Conservation (phyloP, 2,888 invertebrate genomes). For the Dasysyrphus albostriatus region DNA sequence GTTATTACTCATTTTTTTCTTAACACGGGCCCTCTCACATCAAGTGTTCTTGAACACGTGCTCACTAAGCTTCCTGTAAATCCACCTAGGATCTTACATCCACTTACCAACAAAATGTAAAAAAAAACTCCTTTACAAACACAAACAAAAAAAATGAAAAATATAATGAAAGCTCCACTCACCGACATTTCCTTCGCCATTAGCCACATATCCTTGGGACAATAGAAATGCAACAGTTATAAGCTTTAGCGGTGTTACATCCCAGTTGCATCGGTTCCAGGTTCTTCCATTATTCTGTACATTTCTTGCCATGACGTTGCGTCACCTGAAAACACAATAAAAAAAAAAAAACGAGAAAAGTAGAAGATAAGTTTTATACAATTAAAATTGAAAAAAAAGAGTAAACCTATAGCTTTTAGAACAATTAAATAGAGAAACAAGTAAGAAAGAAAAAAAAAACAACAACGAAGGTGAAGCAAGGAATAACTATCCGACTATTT, state of each 20-base stretch:
- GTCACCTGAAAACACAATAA: conserved; percentile 65
- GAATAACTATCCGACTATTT: conserved; percentile 20
- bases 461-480: neutral
- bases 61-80: neutral
- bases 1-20: too few species aligned
- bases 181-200: conserved; percentile 83
- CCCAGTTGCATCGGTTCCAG: conserved; percentile 73
- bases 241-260: conserved; percentile 58
- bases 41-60: neutral
- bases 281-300: conserved; percentile 77
- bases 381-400: neutral
- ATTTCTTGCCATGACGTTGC: conserved; percentile 83
- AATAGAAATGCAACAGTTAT: conserved; percentile 77
- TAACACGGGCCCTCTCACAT: neutral
- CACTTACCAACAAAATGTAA: neutral
- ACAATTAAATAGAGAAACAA: conserved; percentile 13
- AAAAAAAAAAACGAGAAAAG: conserved; percentile 25
- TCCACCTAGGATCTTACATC: conserved; percentile 11
- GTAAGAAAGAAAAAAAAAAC: neutral
- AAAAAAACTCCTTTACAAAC: conserved; percentile 4
- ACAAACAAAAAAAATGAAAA: neutral
- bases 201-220: conserved; percentile 78
- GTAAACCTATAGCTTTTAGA: conserved; percentile 19
- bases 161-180: conserved; percentile 76
- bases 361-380: conserved; percentile 20